These are phyloP conservation scores for Neuroscelio doddi DNA, from an alignment of 2,888 invertebrate species.

Conservation along the genomic window DNA sequence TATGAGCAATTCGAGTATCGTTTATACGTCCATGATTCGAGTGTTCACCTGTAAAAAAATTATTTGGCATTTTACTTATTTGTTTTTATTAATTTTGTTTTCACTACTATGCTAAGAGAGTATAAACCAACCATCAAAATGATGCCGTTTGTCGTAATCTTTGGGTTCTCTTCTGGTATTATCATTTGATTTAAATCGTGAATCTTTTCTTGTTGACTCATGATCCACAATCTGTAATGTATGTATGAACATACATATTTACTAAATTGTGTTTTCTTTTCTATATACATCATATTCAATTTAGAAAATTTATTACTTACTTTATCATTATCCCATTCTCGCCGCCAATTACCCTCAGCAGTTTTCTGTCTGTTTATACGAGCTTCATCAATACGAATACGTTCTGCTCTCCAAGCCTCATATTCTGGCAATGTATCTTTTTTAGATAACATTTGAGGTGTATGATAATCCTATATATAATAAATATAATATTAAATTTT, in stretches of 20 bases:
- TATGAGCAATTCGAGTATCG: constrained; percentile 49
- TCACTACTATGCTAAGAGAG: background rate
- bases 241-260: background rate
- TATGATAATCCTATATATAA: constrained; percentile 41
- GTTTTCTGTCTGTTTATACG: constrained; percentile 71
- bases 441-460: constrained; percentile 40
- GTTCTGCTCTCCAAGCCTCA: constrained; percentile 71
- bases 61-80: background rate
- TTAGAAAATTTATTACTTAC: constrained; percentile 47
- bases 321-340: constrained; percentile 72
- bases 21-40: constrained; percentile 46
- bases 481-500: background rate
- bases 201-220: constrained; percentile 43
- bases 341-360: constrained; percentile 72
- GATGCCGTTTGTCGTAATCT: constrained; percentile 57
- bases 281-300: no score
- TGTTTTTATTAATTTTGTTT: no score
- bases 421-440: constrained; percentile 64
- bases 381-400: constrained; percentile 71
- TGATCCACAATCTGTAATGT: constrained; percentile 48
- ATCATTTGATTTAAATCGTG: constrained; percentile 34
- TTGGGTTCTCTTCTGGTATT: constrained; percentile 52
- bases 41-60: constrained; percentile 51
- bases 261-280: no score
- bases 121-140: constrained; percentile 50